Conservation (phyloP, 2,797 vertebrate species). For the Molossus molossus region DNA sequence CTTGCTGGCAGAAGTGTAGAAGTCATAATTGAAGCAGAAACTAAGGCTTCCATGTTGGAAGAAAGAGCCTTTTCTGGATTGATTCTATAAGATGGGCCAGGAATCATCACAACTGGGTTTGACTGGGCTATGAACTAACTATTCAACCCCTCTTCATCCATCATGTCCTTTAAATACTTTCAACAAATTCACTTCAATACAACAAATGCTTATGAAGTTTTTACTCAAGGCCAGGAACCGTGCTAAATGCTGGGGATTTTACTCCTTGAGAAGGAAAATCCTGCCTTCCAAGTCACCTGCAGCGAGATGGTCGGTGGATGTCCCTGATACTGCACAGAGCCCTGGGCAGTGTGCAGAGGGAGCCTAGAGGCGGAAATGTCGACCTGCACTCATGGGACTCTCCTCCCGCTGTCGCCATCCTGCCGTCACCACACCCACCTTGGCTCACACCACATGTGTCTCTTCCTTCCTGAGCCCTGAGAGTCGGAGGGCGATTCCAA, state of each 20-base stretch:
- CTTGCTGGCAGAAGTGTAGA: background rate
- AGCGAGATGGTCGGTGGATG: background rate
- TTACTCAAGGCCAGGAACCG: background rate
- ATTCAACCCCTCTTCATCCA: background rate
- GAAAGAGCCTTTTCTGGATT: background rate
- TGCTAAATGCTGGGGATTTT: background rate
- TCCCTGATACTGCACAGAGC: background rate
- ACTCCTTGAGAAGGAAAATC: background rate
- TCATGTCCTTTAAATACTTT: background rate
- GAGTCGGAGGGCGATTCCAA: background rate
- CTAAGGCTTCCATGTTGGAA: background rate
- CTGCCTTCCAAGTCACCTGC: background rate
- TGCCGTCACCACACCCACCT: too few relatives aligned
- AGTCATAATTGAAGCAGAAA: background rate
- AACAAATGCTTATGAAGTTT: background rate
- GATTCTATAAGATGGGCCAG: background rate
- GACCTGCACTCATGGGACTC: background rate
- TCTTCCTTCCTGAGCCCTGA: background rate
- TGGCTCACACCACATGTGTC: accelerated
- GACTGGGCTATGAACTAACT: background rate
- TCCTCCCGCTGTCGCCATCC: background rate
- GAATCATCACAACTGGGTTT: background rate
- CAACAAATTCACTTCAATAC: background rate
- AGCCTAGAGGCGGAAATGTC: background rate
- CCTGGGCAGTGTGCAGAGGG: background rate